phyloP scores from a whole-genome alignment of 2,797 vertebrate species.

The Darevskia nairensis region DNA sequence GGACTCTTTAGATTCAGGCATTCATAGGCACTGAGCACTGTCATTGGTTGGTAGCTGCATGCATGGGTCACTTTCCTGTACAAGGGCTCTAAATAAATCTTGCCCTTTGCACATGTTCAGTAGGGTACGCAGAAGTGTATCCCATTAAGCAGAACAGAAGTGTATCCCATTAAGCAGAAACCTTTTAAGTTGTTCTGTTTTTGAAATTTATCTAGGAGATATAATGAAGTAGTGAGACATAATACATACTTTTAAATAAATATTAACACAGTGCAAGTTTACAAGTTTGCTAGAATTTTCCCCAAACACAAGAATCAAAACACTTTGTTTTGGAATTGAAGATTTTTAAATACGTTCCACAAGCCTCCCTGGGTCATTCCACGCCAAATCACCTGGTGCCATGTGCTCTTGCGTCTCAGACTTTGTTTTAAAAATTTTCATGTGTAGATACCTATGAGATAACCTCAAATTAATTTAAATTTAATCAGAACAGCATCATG shows the following conservation, averaged over 20 bases:
- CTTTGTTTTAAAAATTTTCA: too few species aligned
- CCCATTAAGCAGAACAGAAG: not conserved
- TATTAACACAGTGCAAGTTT: not conserved
- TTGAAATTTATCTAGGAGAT: not conserved
- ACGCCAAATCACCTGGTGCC: too few species aligned
- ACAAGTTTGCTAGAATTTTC: not conserved
- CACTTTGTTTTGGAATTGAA: not conserved
- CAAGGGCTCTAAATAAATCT: not conserved
- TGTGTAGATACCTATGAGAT: too few species aligned
- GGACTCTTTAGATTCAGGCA: not conserved
- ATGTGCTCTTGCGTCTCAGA: too few species aligned
- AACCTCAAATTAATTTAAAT: too few species aligned
- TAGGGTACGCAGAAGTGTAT: not conserved
- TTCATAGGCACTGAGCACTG: not conserved
- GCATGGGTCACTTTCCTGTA: not conserved
- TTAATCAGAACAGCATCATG: too few species aligned
- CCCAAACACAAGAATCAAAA: not conserved
- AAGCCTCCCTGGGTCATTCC: not conserved
- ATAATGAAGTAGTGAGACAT: not conserved
- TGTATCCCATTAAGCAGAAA: not conserved
- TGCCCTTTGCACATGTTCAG: not conserved
- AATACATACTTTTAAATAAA: not conserved
- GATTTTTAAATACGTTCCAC: not conserved
- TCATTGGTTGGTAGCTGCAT: not conserved
- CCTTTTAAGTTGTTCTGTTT: not conserved